Percentiles rank a stretch among this genome's conserved stretches.
Evolutionary conservation across 2,797 vertebrate species (phyloP).

Genomic region (Leontocebus nigricollis): DNA sequence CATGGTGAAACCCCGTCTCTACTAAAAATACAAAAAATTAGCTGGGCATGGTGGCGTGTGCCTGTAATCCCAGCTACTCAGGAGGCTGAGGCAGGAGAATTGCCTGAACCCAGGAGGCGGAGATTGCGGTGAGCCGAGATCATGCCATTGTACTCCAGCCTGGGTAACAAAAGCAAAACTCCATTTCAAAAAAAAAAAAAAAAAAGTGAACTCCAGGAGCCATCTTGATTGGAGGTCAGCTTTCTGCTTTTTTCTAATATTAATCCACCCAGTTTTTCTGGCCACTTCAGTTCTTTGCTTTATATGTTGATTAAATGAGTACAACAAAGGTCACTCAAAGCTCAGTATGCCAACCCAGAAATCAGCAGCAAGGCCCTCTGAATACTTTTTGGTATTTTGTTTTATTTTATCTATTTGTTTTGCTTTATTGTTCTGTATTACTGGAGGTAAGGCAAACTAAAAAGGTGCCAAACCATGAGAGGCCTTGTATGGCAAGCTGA

Average conservation of each 20-base stretch:
- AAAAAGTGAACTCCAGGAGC: not conserved
- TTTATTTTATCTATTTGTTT: not conserved
- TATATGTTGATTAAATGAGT: not conserved
- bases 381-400: not conserved
- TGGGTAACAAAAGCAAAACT: too few species aligned
- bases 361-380: not conserved
- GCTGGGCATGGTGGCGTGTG: too few species aligned
- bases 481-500: not conserved
- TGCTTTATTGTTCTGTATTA: not conserved
- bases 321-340: not conserved
- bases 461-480: not conserved
- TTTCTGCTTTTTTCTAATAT: not conserved
- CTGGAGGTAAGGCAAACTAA: not conserved
- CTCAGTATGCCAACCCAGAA: not conserved
- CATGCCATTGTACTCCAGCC: too few species aligned
- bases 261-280: not conserved
- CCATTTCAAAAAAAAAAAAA: not conserved
- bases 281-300: not conserved
- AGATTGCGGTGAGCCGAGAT: too few species aligned
- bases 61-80: too few species aligned
- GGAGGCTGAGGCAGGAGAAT: too few species aligned
- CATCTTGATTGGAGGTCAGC: conserved; percentile 13
- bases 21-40: too few species aligned
- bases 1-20: too few species aligned
- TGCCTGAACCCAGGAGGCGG: too few species aligned